Evolutionary conservation across 1,140 invertebrate genomes (phyloP), one percentile per base, ranked within the genome.

Genomic region (Oedothorax gibbosus): DNA sequence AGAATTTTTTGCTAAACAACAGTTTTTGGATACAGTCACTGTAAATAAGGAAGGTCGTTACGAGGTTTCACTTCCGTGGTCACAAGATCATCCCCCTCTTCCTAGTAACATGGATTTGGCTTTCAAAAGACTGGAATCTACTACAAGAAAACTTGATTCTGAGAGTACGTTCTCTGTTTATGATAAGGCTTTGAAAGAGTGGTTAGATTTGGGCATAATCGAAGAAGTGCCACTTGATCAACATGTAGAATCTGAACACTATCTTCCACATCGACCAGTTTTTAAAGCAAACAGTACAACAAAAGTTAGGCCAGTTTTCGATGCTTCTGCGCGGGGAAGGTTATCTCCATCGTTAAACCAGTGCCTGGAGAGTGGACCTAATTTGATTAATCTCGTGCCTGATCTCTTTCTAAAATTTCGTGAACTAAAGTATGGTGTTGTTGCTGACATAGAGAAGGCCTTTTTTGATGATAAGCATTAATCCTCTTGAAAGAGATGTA

Each of bases 261-360:
- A 71, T 64, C 50, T 73, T 0, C 6, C 66, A 5, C 54, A 71
- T 71, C 14, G 66, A 60, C 54, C 66, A 14, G 53, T 71, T 0
- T n/a, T 69, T 5, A 60, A 80, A 66, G 54, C 79, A 7, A 87
- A 82, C 56, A 6, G 12, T 0, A 87, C 87, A 2, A 88, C 87
- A 51, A 85, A 86, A 12, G 69, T 88, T 3, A 54, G 87, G 21
- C 84, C 87, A 12, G 87, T 88, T 10, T 88, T 88, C 56, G 87
- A 88, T 71, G 88, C 85, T 87, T n/a, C 86, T 11, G 75, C 8
- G 86, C 88, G 65, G 56, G 79, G 51, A 8, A 72, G 2, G 80
- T 87, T 0, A 54, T 87, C 35, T 86, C 87, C 0, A 57, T 56
- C 15, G 65, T 87, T 35, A 75, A 88, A 35, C 62, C 87, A 72